Percentiles rank a stretch among this genome's conserved stretches.
Evolutionary conservation across 2,797 vertebrate genomes (phyloP).

Genomic region (Pseudomugil gertrudae): DNA sequence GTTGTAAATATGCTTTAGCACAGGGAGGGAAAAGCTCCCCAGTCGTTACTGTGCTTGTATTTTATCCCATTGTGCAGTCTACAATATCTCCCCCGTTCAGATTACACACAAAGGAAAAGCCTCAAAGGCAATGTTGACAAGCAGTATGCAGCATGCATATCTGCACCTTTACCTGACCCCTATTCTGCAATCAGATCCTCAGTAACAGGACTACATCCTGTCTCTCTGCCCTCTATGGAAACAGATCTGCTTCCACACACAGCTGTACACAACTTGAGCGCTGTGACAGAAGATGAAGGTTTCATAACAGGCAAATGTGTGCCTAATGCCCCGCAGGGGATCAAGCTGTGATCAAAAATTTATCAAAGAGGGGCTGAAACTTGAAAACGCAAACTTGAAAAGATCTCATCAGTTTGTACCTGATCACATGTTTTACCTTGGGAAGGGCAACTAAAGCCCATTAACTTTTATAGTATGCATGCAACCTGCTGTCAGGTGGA

Average conservation of each 20-base stretch:
- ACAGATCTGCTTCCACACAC: no score
- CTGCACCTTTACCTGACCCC: constrained; percentile 27
- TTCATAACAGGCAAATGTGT: constrained; percentile 66
- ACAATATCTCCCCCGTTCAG: not conserved
- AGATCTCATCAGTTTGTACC: constrained; percentile 63
- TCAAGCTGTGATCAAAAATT: constrained; percentile 78
- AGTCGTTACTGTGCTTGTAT: constrained; percentile 4
- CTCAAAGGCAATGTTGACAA: constrained; percentile 15
- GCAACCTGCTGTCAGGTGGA: constrained; percentile 47
- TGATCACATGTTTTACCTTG: constrained; percentile 48
- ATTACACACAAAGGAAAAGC: constrained; percentile 2
- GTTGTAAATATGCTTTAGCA: not conserved
- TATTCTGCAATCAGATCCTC: constrained; percentile 15
- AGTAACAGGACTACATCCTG: not conserved
- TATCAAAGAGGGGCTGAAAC: constrained; percentile 75
- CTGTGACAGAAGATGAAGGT: constrained; percentile 62
- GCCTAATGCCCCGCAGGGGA: constrained; percentile 56
- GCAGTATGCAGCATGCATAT: constrained; percentile 6
- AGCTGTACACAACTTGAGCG: constrained; percentile 23
- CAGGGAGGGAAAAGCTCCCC: not conserved
- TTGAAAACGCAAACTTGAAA: constrained; percentile 74
- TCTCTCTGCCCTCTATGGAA: no score
- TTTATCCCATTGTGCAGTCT: not conserved
- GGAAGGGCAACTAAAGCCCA: constrained; percentile 17
- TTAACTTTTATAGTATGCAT: constrained; percentile 55